These are phyloP conservation scores for Globodera rostochiensis DNA, from an alignment of 1,140 invertebrate species.

Conservation along the genomic window DNA sequence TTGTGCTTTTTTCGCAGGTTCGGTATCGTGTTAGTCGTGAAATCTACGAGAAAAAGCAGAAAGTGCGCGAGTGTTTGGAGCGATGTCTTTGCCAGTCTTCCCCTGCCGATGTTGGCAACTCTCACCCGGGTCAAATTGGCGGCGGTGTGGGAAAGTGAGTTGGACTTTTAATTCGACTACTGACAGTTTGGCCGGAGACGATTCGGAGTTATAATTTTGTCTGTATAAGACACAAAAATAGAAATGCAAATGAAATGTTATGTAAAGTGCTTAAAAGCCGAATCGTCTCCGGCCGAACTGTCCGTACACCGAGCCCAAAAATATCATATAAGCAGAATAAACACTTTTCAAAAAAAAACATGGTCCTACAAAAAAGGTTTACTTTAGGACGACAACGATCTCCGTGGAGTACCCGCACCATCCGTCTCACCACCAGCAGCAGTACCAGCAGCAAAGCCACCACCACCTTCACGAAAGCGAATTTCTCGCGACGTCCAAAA, in stretches of 20 bases:
- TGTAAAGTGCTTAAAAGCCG: no score
- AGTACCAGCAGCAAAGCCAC: conserved; percentile 8
- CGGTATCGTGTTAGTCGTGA: conserved; percentile 35
- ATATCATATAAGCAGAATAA: no score
- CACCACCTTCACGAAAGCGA: conserved; percentile 23
- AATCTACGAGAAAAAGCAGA: conserved; percentile 25
- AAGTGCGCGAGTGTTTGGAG: conserved; percentile 31
- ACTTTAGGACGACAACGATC: background rate
- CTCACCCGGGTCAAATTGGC: conserved; percentile 5
- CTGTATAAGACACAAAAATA: no score
- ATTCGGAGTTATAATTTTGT: no score
- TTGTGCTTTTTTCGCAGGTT: conserved; percentile 8
- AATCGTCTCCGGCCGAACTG: no score
- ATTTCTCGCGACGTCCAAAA: conserved; percentile 10
- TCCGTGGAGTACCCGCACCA: conserved; percentile 1
- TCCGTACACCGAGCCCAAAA: no score
- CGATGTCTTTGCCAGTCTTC: conserved; percentile 1
- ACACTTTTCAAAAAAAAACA: no score
- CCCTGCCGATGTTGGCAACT: background rate
- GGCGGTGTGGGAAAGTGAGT: conserved; percentile 1
- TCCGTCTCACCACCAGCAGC: background rate
- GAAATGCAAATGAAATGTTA: no score
- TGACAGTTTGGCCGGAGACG: no score
- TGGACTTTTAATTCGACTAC: no score
- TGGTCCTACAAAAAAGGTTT: background rate